phyloP scores from a whole-genome alignment of 2,797 vertebrate species.

The Oreochromis grahami region DNA sequence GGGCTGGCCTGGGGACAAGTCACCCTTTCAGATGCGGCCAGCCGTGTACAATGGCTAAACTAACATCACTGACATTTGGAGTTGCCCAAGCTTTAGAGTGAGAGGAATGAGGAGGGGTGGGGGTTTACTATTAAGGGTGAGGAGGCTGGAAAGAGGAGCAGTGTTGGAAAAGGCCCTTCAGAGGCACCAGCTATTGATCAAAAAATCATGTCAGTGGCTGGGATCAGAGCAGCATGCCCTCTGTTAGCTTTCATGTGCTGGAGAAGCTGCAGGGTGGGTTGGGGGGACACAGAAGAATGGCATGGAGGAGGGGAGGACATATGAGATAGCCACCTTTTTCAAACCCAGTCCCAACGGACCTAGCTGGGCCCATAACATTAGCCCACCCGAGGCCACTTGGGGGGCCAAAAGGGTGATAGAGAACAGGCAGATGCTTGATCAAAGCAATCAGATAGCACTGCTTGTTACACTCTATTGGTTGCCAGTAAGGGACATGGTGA shows the following conservation, averaged over 20 bases:
- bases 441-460: conserved; percentile 52
- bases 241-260: conserved; percentile 57
- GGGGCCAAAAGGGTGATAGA: conserved; percentile 22
- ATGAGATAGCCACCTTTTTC: conserved; percentile 46
- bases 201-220: conserved; percentile 66
- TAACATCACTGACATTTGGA: conserved; percentile 88
- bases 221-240: conserved; percentile 60
- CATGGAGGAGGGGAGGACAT: conserved; percentile 38
- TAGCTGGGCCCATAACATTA: not conserved
- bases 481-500: conserved; percentile 21
- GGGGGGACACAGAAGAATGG: not conserved
- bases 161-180: conserved; percentile 59
- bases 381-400: conserved; percentile 12
- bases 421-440: conserved; percentile 56
- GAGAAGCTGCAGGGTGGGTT: not conserved
- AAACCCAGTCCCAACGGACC: conserved; percentile 26
- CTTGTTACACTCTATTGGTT: conserved; percentile 30
- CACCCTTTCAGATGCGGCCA: conserved; percentile 86
- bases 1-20: conserved; percentile 86
- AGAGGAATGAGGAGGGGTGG: conserved; percentile 62
- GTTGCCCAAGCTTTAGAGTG: conserved; percentile 71
- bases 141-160: conserved; percentile 42
- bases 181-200: conserved; percentile 70
- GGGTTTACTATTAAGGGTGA: conserved; percentile 2
- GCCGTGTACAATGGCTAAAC: conserved; percentile 94